Percentiles rank a stretch among this genome's conserved stretches.
Conservation (phyloP, 1,140 invertebrate genomes). For the Dreissena polymorpha region DNA sequence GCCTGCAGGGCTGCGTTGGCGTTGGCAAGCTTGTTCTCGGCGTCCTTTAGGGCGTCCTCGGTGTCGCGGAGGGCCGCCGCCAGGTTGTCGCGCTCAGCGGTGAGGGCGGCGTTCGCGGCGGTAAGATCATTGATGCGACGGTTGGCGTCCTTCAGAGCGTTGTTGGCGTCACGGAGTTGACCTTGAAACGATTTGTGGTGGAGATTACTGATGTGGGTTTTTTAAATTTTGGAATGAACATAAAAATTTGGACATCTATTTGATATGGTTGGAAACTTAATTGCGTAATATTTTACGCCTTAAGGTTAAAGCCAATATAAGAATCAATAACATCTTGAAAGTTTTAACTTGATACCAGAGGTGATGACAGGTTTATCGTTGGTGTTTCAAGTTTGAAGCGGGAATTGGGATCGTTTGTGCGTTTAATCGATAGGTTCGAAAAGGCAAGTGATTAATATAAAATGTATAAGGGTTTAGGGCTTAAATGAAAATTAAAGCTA, state of each 20-base stretch:
- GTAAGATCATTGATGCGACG: constrained; percentile 75
- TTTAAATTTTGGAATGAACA: background rate
- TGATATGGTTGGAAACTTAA: background rate
- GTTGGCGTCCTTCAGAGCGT: constrained; percentile 77
- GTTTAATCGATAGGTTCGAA: too few species aligned
- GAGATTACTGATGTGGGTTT: background rate
- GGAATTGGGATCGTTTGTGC: too few species aligned
- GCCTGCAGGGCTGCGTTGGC: constrained; percentile 77
- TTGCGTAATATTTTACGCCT: too few species aligned
- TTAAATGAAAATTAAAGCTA: too few species aligned
- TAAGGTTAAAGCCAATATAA: background rate
- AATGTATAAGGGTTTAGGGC: too few species aligned
- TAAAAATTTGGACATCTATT: background rate
- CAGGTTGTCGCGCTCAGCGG: constrained; percentile 77
- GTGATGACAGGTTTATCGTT: too few species aligned
- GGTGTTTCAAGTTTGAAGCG: too few species aligned
- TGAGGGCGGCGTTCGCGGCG: constrained; percentile 71
- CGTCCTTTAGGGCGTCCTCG: constrained; percentile 77
- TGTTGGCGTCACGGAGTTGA: constrained; percentile 77
- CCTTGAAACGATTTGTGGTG: constrained; percentile 56
- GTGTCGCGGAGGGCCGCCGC: constrained; percentile 77
- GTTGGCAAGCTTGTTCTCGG: constrained; percentile 76
- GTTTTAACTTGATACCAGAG: too few species aligned
- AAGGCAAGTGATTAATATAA: too few species aligned
- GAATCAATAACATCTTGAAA: background rate